A percentile compares a stretch with the other conserved stretches of the same genome.
Evolutionary conservation across 2,888 invertebrate species (phyloP).

Genomic region (Mamestra brassicae): DNA sequence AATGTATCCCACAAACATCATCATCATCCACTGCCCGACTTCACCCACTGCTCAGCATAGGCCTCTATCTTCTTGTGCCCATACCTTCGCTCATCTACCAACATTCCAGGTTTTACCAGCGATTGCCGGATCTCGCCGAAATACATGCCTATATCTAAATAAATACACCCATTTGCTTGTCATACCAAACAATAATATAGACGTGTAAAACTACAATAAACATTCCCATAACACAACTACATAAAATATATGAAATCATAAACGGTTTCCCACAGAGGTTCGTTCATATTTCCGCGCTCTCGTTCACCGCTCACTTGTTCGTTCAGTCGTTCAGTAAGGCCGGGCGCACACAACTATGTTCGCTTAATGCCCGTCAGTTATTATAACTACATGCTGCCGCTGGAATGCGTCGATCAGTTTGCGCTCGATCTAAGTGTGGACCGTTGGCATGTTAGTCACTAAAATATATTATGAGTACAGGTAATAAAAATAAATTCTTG

Average conservation of each 20-base stretch:
- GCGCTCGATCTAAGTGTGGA: conserved; percentile 1
- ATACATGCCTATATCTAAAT: too few relatives aligned
- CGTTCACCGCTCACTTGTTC: conserved; percentile 1
- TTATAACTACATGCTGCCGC: not conserved
- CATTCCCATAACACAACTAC: not conserved
- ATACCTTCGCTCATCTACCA: too few relatives aligned
- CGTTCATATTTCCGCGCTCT: conserved; percentile 14
- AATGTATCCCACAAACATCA: too few relatives aligned
- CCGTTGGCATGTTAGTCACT: not conserved
- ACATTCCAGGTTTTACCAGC: too few relatives aligned
- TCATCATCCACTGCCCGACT: too few relatives aligned
- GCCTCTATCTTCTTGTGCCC: too few relatives aligned
- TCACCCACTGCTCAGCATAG: too few relatives aligned
- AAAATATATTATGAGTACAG: too few relatives aligned
- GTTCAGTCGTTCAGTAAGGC: not conserved
- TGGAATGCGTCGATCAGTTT: conserved; percentile 7
- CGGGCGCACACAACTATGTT: conserved; percentile 1
- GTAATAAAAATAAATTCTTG: too few relatives aligned
- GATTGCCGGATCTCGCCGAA: too few relatives aligned
- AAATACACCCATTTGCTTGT: too few relatives aligned
- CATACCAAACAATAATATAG: not conserved
- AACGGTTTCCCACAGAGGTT: too few relatives aligned
- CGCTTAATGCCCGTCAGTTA: conserved; percentile 12
- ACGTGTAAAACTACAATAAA: not conserved
- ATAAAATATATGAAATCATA: not conserved